phyloP scores from a whole-genome alignment of 2,113 vertebrate species.

The Lagopus muta region DNA sequence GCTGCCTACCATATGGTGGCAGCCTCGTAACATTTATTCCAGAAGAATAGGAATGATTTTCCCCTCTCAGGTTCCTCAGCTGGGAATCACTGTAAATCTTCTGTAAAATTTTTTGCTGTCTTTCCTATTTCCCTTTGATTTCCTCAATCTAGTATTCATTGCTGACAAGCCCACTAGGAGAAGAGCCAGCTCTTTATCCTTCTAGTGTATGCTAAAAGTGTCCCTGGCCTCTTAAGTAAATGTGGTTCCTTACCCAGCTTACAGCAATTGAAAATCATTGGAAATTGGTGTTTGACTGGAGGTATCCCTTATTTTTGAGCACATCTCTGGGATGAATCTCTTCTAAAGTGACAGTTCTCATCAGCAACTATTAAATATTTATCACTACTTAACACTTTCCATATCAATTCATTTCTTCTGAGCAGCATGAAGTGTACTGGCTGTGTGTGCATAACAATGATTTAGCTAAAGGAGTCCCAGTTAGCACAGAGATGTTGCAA shows the following conservation, averaged over 20 bases:
- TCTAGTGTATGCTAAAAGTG: neutral
- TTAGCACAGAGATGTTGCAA: neutral
- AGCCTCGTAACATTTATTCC: slow-evolving; percentile 53
- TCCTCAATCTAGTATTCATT: slow-evolving; percentile 63
- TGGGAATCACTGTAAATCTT: slow-evolving; percentile 56
- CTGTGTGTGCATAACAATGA: neutral
- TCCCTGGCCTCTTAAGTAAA: neutral
- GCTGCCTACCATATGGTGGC: slow-evolving; percentile 41
- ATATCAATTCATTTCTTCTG: neutral
- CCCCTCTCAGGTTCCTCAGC: neutral
- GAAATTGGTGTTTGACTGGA: slow-evolving; percentile 18
- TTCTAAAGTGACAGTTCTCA: neutral
- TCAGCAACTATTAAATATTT: neutral
- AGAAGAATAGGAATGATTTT: neutral
- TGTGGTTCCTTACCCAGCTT: neutral
- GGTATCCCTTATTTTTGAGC: neutral
- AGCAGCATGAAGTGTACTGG: neutral
- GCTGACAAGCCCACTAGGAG: slow-evolving; percentile 38
- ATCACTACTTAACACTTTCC: neutral
- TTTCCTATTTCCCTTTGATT: slow-evolving; percentile 50
- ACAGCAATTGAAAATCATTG: neutral
- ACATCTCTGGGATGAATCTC: neutral
- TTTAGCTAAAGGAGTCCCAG: neutral
- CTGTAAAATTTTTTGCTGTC: slow-evolving; percentile 60
- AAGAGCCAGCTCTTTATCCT: neutral